A percentile compares a stretch with the other conserved stretches of the same genome.
These are phyloP conservation scores for Rhadinocentrus ornatus DNA, from an alignment of 2,797 vertebrate genomes.

Conservation along the genomic window DNA sequence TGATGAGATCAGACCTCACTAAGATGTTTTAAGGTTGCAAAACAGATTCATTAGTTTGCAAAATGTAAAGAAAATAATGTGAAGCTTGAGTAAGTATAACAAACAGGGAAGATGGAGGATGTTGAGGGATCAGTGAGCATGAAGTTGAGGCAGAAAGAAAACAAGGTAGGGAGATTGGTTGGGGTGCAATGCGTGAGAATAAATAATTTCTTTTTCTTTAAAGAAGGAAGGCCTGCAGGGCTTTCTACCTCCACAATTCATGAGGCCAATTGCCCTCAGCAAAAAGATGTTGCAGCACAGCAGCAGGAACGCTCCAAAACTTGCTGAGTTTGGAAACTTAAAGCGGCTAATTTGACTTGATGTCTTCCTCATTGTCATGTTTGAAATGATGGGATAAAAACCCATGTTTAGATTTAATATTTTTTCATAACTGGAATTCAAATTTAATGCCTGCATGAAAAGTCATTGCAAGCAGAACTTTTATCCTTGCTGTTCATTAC, in stretches of 20 bases:
- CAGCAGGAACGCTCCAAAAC: constrained; percentile 44
- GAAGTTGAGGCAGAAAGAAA: constrained; percentile 4
- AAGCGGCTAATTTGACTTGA: constrained; percentile 27
- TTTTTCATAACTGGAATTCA: not conserved
- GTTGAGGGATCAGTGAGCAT: not conserved
- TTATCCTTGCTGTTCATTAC: constrained; percentile 3
- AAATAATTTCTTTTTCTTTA: constrained; percentile 24
- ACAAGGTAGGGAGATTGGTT: not conserved
- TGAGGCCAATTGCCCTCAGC: constrained; percentile 76
- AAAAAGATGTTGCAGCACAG: constrained; percentile 69
- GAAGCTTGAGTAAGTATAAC: not conserved
- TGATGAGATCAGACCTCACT: not conserved
- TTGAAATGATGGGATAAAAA: not conserved
- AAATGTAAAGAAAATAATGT: constrained; percentile 4
- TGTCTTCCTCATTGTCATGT: constrained; percentile 19
- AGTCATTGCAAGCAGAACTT: not conserved
- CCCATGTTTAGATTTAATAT: no score
- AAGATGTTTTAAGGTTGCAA: not conserved
- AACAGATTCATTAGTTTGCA: not conserved
- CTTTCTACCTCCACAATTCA: constrained; percentile 74
- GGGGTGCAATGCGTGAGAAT: constrained; percentile 13
- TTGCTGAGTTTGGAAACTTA: constrained; percentile 27
- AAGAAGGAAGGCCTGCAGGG: constrained; percentile 69
- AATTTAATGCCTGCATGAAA: not conserved
- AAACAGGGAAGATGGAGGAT: not conserved